Conservation (phyloP, 2,113 vertebrate genomes). For the Opisthocomus hoazin region DNA sequence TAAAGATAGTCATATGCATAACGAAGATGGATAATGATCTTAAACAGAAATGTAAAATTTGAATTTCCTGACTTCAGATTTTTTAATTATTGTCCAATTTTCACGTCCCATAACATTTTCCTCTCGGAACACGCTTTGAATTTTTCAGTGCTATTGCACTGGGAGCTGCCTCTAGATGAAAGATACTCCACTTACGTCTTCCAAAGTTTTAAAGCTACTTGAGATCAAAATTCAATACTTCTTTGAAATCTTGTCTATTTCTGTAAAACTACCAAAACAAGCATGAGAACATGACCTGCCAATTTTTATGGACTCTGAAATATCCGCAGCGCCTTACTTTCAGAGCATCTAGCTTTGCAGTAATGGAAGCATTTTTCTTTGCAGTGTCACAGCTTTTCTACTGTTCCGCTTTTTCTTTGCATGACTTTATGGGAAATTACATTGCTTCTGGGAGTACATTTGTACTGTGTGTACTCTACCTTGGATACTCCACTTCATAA, state of each 20-base stretch:
- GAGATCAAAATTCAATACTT: background rate
- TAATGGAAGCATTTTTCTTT: background rate
- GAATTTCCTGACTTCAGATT: background rate
- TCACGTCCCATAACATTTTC: background rate
- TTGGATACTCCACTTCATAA: constrained; percentile 23
- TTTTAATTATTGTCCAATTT: background rate
- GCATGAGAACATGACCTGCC: background rate
- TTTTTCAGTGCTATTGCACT: background rate
- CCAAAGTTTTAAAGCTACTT: background rate
- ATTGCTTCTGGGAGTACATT: background rate
- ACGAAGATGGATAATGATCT: background rate
- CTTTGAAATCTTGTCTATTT: background rate
- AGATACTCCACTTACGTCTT: background rate
- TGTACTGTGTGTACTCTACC: background rate
- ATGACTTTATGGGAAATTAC: constrained; percentile 20
- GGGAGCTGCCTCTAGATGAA: background rate
- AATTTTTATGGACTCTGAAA: background rate
- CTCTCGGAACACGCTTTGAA: background rate
- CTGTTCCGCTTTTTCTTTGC: background rate
- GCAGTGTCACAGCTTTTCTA: background rate
- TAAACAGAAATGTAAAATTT: background rate
- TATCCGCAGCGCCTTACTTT: background rate
- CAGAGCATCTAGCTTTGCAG: background rate
- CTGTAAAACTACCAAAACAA: background rate
- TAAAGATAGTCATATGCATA: background rate